A percentile compares a stretch with the other conserved stretches of the same genome.
These are phyloP conservation scores for Phaonia tiefii DNA, from an alignment of 2,888 invertebrate genomes.

Conservation along the genomic window DNA sequence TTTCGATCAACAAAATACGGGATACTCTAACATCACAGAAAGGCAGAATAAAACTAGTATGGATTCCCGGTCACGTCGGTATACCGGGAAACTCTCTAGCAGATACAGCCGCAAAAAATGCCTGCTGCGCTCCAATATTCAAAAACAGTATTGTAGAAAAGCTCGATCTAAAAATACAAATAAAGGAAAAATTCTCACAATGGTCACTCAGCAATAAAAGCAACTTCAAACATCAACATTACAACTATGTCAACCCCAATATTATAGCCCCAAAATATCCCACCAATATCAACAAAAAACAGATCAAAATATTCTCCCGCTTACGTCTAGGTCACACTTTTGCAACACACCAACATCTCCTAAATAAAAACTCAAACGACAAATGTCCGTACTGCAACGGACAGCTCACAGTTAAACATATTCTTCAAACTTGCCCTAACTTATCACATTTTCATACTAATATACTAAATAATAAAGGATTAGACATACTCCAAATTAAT, in stretches of 20 bases:
- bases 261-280: not conserved
- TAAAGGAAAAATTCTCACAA: not conserved
- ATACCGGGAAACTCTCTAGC: constrained; percentile 14
- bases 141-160: not conserved
- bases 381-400: too few relatives aligned
- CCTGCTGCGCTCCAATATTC: not conserved
- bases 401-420: too few relatives aligned
- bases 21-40: not conserved
- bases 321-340: not conserved
- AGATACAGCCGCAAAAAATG: constrained; percentile 12
- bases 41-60: constrained; percentile 70
- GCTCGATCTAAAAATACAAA: not conserved
- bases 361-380: too few relatives aligned
- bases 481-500: too few relatives aligned
- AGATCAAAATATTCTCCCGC: too few relatives aligned
- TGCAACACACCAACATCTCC: not conserved
- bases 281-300: not conserved
- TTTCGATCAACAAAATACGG: constrained; percentile 9
- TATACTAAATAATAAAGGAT: too few relatives aligned
- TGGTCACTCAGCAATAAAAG: not conserved
- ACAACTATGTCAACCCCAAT: not conserved
- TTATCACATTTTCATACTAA: too few relatives aligned
- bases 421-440: too few relatives aligned
- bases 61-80: constrained; percentile 79
- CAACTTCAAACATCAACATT: not conserved